Percentiles rank a stretch among this genome's conserved stretches.
Conservation (phyloP, 2,113 vertebrate genomes). For the Channa maculata region DNA sequence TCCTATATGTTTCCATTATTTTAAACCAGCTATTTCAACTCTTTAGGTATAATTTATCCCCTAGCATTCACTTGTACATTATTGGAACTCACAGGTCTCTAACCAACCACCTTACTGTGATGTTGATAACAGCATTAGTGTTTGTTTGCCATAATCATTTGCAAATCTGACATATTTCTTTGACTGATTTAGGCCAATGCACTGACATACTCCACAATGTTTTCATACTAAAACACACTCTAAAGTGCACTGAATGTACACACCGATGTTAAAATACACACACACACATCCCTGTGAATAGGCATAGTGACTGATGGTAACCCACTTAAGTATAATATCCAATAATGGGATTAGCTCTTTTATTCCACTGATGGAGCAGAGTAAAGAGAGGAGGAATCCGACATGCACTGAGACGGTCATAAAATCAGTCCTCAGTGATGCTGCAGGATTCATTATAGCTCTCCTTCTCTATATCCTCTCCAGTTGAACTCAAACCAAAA, state of each 20-base stretch:
- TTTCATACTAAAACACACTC: slow-evolving; percentile 2
- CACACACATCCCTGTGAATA: slow-evolving; percentile 20
- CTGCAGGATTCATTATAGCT: neutral
- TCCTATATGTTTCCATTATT: neutral
- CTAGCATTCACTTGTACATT: too few species aligned
- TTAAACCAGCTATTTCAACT: neutral
- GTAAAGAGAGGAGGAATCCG: slow-evolving; percentile 3
- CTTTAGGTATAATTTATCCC: too few species aligned
- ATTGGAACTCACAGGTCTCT: too few species aligned
- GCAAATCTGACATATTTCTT: slow-evolving; percentile 26
- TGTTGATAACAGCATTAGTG: slow-evolving; percentile 6
- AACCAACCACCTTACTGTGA: neutral
- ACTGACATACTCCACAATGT: neutral
- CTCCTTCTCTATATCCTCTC: neutral
- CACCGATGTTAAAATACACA: slow-evolving; percentile 18
- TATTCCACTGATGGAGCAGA: slow-evolving; percentile 32
- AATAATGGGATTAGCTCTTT: slow-evolving; percentile 57
- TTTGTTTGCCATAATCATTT: slow-evolving; percentile 19
- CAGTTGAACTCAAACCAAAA: slow-evolving; percentile 23
- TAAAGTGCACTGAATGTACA: slow-evolving; percentile 8
- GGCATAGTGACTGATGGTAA: slow-evolving; percentile 37
- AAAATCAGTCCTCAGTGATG: slow-evolving; percentile 9
- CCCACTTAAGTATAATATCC: slow-evolving; percentile 50
- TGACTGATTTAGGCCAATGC: slow-evolving; percentile 46
- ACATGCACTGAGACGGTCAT: neutral